Conservation (phyloP, 2,797 vertebrate genomes). For the Malurus leucopterus region DNA sequence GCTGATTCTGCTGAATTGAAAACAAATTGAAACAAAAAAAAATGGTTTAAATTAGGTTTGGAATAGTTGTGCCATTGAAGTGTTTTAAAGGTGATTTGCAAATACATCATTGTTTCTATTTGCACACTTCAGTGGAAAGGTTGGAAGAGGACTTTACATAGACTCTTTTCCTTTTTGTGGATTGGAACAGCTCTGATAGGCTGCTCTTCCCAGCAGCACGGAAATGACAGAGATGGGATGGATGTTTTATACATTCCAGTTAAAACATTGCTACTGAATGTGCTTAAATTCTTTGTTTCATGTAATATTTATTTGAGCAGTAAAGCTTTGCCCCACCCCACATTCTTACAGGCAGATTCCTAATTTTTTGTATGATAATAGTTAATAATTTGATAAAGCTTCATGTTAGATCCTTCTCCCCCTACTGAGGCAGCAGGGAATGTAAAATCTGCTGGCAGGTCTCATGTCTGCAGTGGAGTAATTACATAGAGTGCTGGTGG, state of each 20-base stretch:
- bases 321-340: not conserved
- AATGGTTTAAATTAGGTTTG: not conserved
- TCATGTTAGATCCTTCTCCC: not conserved
- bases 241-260: not conserved
- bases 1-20: not conserved
- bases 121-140: not conserved
- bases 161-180: not conserved
- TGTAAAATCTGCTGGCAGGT: slow-evolving; percentile 20
- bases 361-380: not conserved
- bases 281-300: not conserved
- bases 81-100: not conserved
- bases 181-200: not conserved
- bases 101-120: not conserved
- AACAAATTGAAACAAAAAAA: not conserved
- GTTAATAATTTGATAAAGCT: slow-evolving; percentile 10
- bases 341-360: not conserved
- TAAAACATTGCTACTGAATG: not conserved
- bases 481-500: slow-evolving; percentile 44
- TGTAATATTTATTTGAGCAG: not conserved
- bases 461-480: slow-evolving; percentile 34
- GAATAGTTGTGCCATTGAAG: not conserved
- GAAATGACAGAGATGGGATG: not conserved
- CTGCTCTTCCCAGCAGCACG: not conserved
- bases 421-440: not conserved
- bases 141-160: not conserved